Base-by-base conservation (phyloP, 1,140 invertebrate species). In the Bombus sibiricus region DNA sequence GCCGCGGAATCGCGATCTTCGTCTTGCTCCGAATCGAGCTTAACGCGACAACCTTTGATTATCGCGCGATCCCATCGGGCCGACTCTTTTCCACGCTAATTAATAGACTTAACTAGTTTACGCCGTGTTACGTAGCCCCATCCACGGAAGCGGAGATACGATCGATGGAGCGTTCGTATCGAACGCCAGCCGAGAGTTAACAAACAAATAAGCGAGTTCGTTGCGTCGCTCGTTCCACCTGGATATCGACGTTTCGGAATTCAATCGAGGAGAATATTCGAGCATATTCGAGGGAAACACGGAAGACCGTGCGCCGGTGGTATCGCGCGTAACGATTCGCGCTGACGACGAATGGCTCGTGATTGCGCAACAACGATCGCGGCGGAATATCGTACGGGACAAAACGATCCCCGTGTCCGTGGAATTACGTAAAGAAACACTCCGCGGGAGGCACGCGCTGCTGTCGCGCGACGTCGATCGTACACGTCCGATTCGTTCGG, bases 301-400 rank as follows among this genome's bases (percentile, higher is more conserved):
- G 47, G 47, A 53, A 53, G 47, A 53, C 18, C 18, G 47, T 6
- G 47, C 6, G 47, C 47, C 47, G 47, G 18, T 53, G 47, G 47
- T 62, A 62, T 43, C 39, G 69, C 39, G 69, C 6, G 28, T 10
- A n/a, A n/a, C 28, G 39, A 72, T 43, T 15, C 39, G 39, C 69
- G 39, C 13, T 1, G 41, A 72, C 39, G 71, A 32, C 28, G 22
- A 43, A 72, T 28, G 10, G 15, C 22, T n/a, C 8, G 25, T 3
- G 37, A 57, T 81, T 81, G 80, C 69, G 80, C 80, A 81, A 81
- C 80, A 64, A 81, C 28, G 53, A 43, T 22, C 69, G 25, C 39
- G 18, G 32, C n/a, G 12, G 37, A 18, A 39, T 4, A 39, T 32
- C 34, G n/a, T 43, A 28, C 28, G 34, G 39, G 41, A 75, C 71